Percentiles rank a stretch among this genome's conserved stretches.
Evolutionary conservation across 2,797 vertebrate species (phyloP).

Genomic region (Poliocrania exsul): DNA sequence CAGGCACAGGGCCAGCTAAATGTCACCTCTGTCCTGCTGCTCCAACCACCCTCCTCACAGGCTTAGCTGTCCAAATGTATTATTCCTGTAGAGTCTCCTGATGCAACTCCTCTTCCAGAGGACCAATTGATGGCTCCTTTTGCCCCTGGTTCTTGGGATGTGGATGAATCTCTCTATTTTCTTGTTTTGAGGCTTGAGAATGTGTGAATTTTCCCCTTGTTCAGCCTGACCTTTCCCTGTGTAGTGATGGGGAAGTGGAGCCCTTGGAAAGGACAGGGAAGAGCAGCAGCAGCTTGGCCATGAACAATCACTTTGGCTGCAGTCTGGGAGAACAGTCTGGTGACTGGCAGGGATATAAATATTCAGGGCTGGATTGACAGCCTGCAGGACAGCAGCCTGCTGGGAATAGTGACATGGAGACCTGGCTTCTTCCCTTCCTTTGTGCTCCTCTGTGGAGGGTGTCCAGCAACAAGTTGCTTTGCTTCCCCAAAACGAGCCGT

Average conservation of each 20-base stretch:
- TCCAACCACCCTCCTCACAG: neutral
- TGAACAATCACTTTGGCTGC: constrained; percentile 34
- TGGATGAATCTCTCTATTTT: neutral
- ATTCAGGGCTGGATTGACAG: constrained; percentile 35
- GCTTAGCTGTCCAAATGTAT: neutral
- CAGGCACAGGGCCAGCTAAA: neutral
- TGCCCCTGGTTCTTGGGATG: neutral
- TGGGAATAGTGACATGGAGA: neutral
- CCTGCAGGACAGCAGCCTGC: constrained; percentile 7
- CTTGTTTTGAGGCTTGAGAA: neutral
- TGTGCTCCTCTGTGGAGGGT: neutral
- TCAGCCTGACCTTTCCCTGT: neutral
- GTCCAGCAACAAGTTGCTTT: neutral
- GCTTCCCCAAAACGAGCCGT: neutral
- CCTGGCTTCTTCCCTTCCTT: neutral
- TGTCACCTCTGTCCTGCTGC: neutral
- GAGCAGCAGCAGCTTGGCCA: constrained; percentile 47
- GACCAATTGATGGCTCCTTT: neutral
- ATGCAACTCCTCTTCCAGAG: neutral
- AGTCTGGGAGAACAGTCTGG: constrained; percentile 32
- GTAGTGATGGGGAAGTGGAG: neutral
- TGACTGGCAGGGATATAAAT: constrained; percentile 50
- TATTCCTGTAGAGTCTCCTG: neutral
- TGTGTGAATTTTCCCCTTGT: neutral
- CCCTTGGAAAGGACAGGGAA: constrained; percentile 13